These are phyloP conservation scores for Silurus aristotelis DNA, from an alignment of 2,797 vertebrate species.

Conservation along the genomic window DNA sequence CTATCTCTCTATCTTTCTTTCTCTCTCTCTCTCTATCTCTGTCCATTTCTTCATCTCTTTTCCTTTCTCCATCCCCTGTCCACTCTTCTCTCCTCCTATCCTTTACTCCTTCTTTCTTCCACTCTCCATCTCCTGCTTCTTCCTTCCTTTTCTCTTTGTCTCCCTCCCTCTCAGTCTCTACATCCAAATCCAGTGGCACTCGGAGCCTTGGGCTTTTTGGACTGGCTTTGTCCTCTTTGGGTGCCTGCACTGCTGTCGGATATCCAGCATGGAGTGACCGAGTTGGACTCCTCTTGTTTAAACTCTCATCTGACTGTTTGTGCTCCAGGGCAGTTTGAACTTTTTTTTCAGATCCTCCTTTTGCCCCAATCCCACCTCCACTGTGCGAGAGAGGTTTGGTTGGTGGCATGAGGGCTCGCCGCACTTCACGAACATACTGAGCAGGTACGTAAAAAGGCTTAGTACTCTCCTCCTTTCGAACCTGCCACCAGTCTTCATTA, in stretches of 20 bases:
- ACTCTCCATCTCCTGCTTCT: slow-evolving; percentile 1
- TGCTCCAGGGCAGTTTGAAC: slow-evolving; percentile 70
- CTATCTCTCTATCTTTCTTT: background rate
- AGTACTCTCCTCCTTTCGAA: slow-evolving; percentile 83
- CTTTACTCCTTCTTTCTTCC: background rate
- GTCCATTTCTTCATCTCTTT: background rate
- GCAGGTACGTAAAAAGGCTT: slow-evolving; percentile 95
- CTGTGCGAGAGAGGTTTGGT: slow-evolving; percentile 76
- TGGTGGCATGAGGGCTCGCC: slow-evolving; percentile 91
- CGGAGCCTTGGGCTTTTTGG: slow-evolving; percentile 70
- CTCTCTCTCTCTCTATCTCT: slow-evolving; percentile 34
- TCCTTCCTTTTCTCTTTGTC: slow-evolving; percentile 2
- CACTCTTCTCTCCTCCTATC: background rate
- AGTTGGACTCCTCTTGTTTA: slow-evolving; percentile 78
- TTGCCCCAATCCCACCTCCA: slow-evolving; percentile 53
- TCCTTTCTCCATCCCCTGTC: background rate
- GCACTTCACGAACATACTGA: slow-evolving; percentile 92
- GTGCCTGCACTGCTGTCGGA: slow-evolving; percentile 68
- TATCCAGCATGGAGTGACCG: slow-evolving; percentile 76
- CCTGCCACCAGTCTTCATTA: slow-evolving; percentile 98
- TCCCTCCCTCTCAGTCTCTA: slow-evolving; percentile 26
- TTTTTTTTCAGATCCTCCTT: slow-evolving; percentile 33
- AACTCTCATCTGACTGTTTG: slow-evolving; percentile 84
- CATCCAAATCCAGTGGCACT: slow-evolving; percentile 26
- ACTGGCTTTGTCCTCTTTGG: slow-evolving; percentile 88